Base-by-base conservation (phyloP, 2,797 vertebrate genomes). In the Aulostomus chinensis region DNA sequence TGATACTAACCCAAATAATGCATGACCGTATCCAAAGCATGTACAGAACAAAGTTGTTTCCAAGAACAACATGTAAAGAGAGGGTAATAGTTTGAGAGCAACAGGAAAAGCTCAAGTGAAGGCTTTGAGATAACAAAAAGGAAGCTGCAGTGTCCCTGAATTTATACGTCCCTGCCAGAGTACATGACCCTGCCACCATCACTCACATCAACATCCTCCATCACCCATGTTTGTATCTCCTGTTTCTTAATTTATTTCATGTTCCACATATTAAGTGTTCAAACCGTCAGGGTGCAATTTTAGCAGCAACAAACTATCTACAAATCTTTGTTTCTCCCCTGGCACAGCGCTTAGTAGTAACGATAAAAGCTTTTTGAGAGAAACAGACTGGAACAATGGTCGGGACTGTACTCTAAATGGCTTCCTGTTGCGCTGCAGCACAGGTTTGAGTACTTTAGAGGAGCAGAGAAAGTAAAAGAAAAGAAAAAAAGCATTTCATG, bases 251-350 rank as follows among this genome's bases (percentile, higher is more conserved):
- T 86, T 86, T 78, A 81, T 84, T 73, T 59, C 75, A 76, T 68
- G 73, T 84, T 86, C 66, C 69, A 83, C 70, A 56, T 80, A 66
- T 83, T 85, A 83, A 86, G 62, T 37, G 57, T 66, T 66, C 21
- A 15, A 55, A 71, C 60, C 84, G 80, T 84, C 48, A 14, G 73
- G 76, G 78, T 76, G 73, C 64, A 73, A 82, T 84, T 78, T 83
- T 65, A 75, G 41, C 42, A 65, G 78, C 46, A 25, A 56, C 61
- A 58, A 80, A 80, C 60, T 68, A 68, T 84, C 78, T 83, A 78
- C 79, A 83, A 73, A 87, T 81, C 78, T 86, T 83, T 86, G 78
- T 76, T 83, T 81, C 78, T 83, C 78, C 69, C 58, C 62, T 60
- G 73, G 56, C 73, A 73, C 68, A 76, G 63, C 31, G 69, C 74